A percentile compares a stretch with the other conserved stretches of the same genome.
Conservation (phyloP, 2,888 invertebrate species). For the Morpho achilles region DNA sequence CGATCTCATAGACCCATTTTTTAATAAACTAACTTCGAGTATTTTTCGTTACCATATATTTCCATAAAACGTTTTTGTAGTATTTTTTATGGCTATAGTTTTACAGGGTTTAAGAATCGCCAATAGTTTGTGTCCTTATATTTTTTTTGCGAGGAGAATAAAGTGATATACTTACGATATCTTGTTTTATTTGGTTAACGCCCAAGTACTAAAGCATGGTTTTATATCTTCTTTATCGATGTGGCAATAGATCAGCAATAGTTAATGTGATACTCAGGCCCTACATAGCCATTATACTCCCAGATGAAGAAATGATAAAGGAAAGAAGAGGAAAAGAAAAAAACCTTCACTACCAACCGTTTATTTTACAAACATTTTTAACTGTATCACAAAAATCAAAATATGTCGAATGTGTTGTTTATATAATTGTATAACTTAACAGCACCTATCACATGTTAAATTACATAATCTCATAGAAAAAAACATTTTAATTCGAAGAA, state of each 20-base stretch:
- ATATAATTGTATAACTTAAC: no score
- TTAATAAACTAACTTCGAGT: background rate
- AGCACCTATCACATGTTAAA: no score
- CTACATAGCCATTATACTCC: no score
- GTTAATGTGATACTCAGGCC: no score
- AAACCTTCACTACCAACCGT: slow-evolving; percentile 10
- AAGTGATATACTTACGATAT: slow-evolving; percentile 53
- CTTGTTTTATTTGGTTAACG: slow-evolving; percentile 16
- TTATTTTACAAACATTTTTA: slow-evolving; percentile 10
- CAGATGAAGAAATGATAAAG: no score
- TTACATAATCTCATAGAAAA: no score
- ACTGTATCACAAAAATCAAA: no score
- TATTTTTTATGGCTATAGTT: slow-evolving; percentile 17
- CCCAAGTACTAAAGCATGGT: no score
- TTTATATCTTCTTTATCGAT: no score
- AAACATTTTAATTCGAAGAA: no score
- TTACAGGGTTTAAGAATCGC: slow-evolving; percentile 42
- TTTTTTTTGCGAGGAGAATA: slow-evolving; percentile 71
- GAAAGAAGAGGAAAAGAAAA: background rate
- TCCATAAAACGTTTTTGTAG: slow-evolving; percentile 9
- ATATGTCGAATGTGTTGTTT: no score
- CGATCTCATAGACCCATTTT: slow-evolving; percentile 18
- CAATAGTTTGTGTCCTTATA: slow-evolving; percentile 58
- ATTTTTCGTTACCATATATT: slow-evolving; percentile 20
- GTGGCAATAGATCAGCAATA: no score